phyloP scores from a whole-genome alignment of 2,888 invertebrate genomes.

The Nebria salina region DNA sequence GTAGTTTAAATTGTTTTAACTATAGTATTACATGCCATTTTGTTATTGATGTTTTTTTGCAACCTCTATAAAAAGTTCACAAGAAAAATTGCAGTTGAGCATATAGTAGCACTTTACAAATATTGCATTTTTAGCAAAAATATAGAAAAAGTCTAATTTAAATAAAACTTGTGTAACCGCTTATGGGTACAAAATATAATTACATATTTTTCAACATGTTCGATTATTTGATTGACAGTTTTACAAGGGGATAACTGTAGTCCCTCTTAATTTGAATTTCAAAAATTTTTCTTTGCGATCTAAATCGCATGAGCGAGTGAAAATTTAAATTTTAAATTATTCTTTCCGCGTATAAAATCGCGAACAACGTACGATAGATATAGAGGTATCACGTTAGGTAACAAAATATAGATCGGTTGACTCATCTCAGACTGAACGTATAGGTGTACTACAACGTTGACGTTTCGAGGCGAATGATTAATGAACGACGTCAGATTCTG shows the following conservation, averaged over 20 bases:
- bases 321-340: background rate
- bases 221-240: background rate
- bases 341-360: background rate
- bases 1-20: too few species aligned
- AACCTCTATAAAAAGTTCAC: too few species aligned
- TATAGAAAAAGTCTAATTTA: too few species aligned
- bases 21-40: too few species aligned
- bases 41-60: too few species aligned
- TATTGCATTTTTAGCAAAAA: too few species aligned
- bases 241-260: background rate
- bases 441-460: background rate
- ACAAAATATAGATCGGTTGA: background rate
- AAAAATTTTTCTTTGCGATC: background rate
- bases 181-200: too few species aligned
- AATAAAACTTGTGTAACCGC: too few species aligned
- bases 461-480: background rate
- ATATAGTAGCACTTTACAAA: too few species aligned
- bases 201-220: too few species aligned
- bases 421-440: background rate
- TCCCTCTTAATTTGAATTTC: background rate
- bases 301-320: background rate
- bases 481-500: background rate
- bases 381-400: background rate
- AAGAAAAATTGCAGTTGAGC: too few species aligned
- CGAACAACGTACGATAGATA: background rate